Conservation (phyloP, 1,140 invertebrate genomes). For the Saccostrea glomerata region DNA sequence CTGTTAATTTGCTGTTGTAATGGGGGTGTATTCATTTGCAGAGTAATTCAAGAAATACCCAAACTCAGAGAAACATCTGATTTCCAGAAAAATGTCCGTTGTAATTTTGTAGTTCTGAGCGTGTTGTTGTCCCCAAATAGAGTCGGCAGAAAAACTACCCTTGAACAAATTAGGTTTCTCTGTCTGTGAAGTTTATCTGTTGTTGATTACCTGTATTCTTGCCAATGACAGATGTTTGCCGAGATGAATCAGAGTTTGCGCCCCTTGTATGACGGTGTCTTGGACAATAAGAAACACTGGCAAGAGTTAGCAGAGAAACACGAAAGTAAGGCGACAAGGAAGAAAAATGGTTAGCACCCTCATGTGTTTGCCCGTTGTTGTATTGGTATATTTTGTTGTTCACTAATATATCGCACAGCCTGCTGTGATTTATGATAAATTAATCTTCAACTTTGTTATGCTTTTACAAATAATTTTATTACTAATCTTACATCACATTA, state of each 20-base stretch:
- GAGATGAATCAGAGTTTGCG: constrained; percentile 95
- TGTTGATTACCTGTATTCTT: constrained; percentile 45
- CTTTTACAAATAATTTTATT: constrained; percentile 1
- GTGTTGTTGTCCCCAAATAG: not conserved
- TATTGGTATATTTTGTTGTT: constrained; percentile 15
- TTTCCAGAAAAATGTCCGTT: not conserved
- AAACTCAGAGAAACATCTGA: not conserved
- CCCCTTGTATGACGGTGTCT: constrained; percentile 91
- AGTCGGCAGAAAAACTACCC: not conserved
- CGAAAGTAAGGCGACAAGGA: constrained; percentile 49
- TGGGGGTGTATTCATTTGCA: not conserved
- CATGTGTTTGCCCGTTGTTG: constrained; percentile 10
- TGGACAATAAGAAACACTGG: constrained; percentile 93
- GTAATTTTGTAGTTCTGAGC: not conserved
- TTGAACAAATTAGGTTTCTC: not conserved
- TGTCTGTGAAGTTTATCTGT: not conserved
- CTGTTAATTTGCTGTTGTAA: not conserved
- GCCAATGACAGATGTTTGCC: constrained; percentile 85
- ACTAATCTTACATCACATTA: not conserved
- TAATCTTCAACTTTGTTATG: not conserved
- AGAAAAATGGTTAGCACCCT: constrained; percentile 18
- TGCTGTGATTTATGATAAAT: not conserved
- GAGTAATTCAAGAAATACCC: not conserved
- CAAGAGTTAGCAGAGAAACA: constrained; percentile 88
- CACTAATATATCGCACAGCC: not conserved